Evolutionary conservation across 2,888 invertebrate genomes (phyloP).

Genomic region (Gymnosoma rotundatum): DNA sequence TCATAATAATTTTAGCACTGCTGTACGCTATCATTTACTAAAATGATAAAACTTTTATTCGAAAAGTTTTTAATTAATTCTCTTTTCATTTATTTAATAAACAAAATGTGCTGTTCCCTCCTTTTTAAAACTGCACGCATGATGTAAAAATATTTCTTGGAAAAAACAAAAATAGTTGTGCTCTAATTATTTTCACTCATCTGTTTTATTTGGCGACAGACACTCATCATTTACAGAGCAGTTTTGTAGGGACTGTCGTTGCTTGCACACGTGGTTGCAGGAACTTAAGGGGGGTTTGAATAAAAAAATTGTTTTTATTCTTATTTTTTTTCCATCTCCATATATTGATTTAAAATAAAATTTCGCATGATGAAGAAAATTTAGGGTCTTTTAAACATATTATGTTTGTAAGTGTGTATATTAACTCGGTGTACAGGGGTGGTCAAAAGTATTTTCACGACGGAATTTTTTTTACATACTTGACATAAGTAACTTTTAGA

Average conservation of each 20-base stretch:
- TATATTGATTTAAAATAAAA: too few relatives aligned
- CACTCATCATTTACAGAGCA: conserved; percentile 65
- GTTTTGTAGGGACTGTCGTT: conserved; percentile 39
- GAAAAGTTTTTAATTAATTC: conserved; percentile 19
- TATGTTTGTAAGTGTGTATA: too few relatives aligned
- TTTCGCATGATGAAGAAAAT: too few relatives aligned
- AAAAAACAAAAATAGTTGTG: conserved; percentile 39
- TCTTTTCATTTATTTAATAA: neutral
- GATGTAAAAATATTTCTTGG: conserved; percentile 34
- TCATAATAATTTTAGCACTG: conserved; percentile 2
- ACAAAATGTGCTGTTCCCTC: neutral
- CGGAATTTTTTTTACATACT: too few relatives aligned
- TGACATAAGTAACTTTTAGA: too few relatives aligned
- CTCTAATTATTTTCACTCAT: conserved; percentile 70
- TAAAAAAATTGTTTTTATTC: too few relatives aligned
- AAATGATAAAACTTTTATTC: conserved; percentile 11
- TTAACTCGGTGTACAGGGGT: too few relatives aligned
- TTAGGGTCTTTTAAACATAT: too few relatives aligned
- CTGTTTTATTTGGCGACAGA: conserved; percentile 71
- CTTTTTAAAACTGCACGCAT: neutral
- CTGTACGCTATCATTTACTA: conserved; percentile 1
- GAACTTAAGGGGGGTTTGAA: too few relatives aligned
- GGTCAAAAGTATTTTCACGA: too few relatives aligned
- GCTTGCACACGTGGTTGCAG: neutral
- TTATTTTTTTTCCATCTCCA: too few relatives aligned